These are phyloP conservation scores for Apogon talboti DNA, from an alignment of 2,797 vertebrate genomes.

Conservation along the genomic window DNA sequence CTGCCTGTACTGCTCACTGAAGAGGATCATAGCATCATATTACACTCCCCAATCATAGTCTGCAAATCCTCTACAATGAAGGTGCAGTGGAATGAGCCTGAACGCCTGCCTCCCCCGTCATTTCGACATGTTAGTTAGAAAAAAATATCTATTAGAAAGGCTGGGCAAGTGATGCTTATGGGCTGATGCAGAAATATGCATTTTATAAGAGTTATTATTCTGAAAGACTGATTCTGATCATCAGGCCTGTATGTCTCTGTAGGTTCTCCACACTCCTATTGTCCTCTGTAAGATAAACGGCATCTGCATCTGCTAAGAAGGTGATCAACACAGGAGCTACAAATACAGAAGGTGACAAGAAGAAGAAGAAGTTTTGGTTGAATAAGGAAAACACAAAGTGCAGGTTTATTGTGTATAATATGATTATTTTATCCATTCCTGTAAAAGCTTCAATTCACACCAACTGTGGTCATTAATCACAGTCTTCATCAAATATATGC, in stretches of 20 bases:
- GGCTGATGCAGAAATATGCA: constrained; percentile 13
- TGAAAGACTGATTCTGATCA: constrained; percentile 11
- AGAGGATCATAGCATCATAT: constrained; percentile 35
- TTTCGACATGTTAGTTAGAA: constrained; percentile 6
- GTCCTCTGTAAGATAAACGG: no score
- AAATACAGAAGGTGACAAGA: no score
- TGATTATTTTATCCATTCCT: no score
- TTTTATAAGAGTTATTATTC: constrained; percentile 30
- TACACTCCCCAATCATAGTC: constrained; percentile 46
- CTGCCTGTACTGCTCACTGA: constrained; percentile 35
- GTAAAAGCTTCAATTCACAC: no score
- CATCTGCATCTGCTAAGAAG: no score
- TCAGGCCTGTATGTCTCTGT: background rate
- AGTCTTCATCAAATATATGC: no score
- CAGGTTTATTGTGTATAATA: no score
- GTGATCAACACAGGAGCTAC: no score
- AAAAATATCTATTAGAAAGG: constrained; percentile 17
- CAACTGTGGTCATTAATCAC: no score
- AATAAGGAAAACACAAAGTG: no score
- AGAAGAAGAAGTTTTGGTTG: no score
- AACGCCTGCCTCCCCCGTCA: constrained; percentile 12
- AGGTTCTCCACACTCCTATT: no score
- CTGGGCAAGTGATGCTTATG: constrained; percentile 10
- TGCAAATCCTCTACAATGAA: constrained; percentile 45
- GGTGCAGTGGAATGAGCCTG: constrained; percentile 32